These are phyloP conservation scores for Perca schrenkii DNA, from an alignment of 2,113 vertebrate species.

Conservation along the genomic window DNA sequence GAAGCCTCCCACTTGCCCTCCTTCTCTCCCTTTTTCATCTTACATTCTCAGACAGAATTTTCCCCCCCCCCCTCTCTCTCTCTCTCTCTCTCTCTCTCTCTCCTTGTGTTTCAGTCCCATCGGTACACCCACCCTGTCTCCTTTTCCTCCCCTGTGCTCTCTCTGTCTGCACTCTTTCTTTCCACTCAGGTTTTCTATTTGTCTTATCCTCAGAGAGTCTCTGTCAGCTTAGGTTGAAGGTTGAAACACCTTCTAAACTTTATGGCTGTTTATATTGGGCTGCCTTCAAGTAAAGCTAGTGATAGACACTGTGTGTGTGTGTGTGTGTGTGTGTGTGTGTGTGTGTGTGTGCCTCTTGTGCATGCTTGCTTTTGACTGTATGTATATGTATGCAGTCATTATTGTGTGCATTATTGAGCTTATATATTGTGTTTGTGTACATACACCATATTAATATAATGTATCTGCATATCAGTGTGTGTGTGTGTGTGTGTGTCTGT, in stretches of 20 bases:
- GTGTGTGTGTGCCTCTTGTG: background rate
- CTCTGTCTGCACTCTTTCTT: constrained; percentile 51
- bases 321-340: background rate
- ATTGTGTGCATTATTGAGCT: background rate
- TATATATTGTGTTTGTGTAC: background rate
- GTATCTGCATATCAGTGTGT: background rate
- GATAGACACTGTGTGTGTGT: constrained; percentile 4
- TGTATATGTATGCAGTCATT: constrained; percentile 13
- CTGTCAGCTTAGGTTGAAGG: constrained; percentile 68
- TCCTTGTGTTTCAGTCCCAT: constrained; percentile 36
- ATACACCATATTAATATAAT: constrained; percentile 4
- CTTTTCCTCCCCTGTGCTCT: constrained; percentile 27
- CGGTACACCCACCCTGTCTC: constrained; percentile 37
- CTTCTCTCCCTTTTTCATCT: constrained; percentile 56
- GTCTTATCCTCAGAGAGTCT: constrained; percentile 58
- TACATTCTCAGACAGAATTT: constrained; percentile 54
- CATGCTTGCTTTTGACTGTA: constrained; percentile 13
- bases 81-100: constrained; percentile 8
- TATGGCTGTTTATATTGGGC: constrained; percentile 75
- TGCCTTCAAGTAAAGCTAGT: constrained; percentile 51
- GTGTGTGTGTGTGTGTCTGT: background rate
- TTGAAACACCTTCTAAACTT: constrained; percentile 74
- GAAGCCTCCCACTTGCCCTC: constrained; percentile 53
- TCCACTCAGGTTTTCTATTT: constrained; percentile 59
- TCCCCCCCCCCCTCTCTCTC: constrained; percentile 4